These are phyloP conservation scores for Stercorarius parasiticus DNA, from an alignment of 2,113 vertebrate species.

Conservation along the genomic window DNA sequence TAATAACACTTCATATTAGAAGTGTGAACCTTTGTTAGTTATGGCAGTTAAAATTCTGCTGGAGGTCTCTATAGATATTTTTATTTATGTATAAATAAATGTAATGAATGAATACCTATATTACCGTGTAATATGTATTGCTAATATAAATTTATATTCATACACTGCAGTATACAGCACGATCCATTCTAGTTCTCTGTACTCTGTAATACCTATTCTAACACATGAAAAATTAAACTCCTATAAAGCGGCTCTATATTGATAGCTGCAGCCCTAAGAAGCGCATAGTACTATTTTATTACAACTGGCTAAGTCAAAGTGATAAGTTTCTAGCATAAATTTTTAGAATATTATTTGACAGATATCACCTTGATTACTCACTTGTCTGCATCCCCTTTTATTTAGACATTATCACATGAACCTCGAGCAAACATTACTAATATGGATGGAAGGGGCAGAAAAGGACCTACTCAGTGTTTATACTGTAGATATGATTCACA, in stretches of 20 bases:
- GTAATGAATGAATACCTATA: not conserved
- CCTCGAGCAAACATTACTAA: not conserved
- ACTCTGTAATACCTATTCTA: not conserved
- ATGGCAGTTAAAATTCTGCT: not conserved
- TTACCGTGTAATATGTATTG: not conserved
- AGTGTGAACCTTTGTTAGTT: not conserved
- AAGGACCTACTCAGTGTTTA: not conserved
- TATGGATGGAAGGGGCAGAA: not conserved
- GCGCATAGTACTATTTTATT: accelerated
- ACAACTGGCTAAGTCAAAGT: accelerated
- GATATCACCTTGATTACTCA: not conserved
- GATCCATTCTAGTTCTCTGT: not conserved
- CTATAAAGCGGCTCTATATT: accelerated
- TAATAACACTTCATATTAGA: accelerated
- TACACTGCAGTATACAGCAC: not conserved
- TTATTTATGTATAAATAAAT: not conserved
- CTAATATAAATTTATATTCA: not conserved
- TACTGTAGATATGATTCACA: not conserved
- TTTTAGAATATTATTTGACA: not conserved
- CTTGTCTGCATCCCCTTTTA: not conserved
- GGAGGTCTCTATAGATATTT: too few relatives aligned
- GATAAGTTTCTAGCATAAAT: not conserved
- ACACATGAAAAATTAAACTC: accelerated
- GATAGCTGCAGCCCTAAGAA: not conserved
- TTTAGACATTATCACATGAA: not conserved